Evolutionary conservation across 2,888 invertebrate species (phyloP).

Genomic region (Melanostoma mellinum): DNA sequence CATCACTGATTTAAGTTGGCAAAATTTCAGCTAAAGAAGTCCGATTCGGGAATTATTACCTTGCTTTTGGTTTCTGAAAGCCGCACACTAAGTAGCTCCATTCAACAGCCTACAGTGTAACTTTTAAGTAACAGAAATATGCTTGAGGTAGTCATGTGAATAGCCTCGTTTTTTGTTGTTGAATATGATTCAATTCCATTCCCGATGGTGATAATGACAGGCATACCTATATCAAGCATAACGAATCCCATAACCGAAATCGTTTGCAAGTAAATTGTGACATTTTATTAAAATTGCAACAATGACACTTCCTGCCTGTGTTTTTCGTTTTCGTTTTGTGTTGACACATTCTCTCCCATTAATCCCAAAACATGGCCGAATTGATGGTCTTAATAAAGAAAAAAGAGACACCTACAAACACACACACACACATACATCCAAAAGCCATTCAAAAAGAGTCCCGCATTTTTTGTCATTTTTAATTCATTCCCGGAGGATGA

Average conservation of each 20-base stretch:
- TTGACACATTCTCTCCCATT: slow-evolving; percentile 59
- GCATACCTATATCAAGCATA: slow-evolving; percentile 66
- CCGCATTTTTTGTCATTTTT: slow-evolving; percentile 63
- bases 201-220: slow-evolving; percentile 55
- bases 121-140: slow-evolving; percentile 33
- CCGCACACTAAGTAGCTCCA: slow-evolving; percentile 36
- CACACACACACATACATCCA: background rate
- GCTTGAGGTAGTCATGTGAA: slow-evolving; percentile 31
- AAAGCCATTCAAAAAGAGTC: slow-evolving; percentile 40
- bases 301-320: slow-evolving; percentile 62
- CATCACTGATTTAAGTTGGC: slow-evolving; percentile 43
- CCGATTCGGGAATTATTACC: slow-evolving; percentile 55
- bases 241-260: slow-evolving; percentile 70
- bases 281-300: slow-evolving; percentile 75
- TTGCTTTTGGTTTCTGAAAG: slow-evolving; percentile 29
- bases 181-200: slow-evolving; percentile 67
- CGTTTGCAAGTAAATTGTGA: slow-evolving; percentile 74
- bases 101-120: background rate
- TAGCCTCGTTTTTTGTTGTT: slow-evolving; percentile 8
- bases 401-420: background rate
- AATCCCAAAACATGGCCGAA: slow-evolving; percentile 34
- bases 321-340: slow-evolving; percentile 18
- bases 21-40: slow-evolving; percentile 58
- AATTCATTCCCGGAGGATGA: slow-evolving; percentile 55
- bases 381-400: slow-evolving; percentile 24